These are phyloP conservation scores for Tenebrio molitor DNA, from an alignment of 1,140 invertebrate genomes.

Conservation along the genomic window DNA sequence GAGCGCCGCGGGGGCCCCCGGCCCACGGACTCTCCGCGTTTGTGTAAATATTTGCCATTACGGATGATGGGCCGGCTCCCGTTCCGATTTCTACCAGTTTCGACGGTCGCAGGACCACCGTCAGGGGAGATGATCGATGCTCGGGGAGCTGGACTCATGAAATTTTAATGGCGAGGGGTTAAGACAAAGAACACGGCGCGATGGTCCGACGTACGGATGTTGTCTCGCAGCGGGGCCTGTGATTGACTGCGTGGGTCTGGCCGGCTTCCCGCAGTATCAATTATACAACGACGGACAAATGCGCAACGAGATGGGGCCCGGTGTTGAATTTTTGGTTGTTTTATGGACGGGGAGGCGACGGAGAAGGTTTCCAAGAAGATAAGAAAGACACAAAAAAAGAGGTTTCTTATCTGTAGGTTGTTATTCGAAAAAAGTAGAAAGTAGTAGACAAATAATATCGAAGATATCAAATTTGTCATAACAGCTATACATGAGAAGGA, in stretches of 20 bases:
- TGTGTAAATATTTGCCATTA: constrained; percentile 59
- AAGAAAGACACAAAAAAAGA: too few species aligned
- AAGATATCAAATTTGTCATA: too few species aligned
- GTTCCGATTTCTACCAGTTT: constrained; percentile 56
- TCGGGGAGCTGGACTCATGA: constrained; percentile 8
- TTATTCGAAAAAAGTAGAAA: too few species aligned
- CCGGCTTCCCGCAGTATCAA: constrained; percentile 56
- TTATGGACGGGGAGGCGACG: too few species aligned
- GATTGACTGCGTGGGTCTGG: constrained; percentile 54
- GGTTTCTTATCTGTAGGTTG: too few species aligned
- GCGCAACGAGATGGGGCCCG: too few species aligned
- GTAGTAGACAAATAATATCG: too few species aligned
- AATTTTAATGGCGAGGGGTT: constrained; percentile 52
- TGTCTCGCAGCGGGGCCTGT: constrained; percentile 53
- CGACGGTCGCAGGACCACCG: constrained; percentile 12
- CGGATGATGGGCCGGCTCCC: constrained; percentile 60
- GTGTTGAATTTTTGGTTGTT: too few species aligned
- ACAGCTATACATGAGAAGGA: too few species aligned
- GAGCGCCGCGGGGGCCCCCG: constrained; percentile 43
- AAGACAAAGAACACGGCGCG: constrained; percentile 52
- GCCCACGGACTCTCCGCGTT: constrained; percentile 48
- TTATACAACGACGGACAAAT: constrained; percentile 46
- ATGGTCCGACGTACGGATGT: constrained; percentile 44
- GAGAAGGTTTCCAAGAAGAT: too few species aligned
- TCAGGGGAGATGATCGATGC: neutral